Evolutionary conservation across 2,797 vertebrate species (phyloP), one percentile per base, ranked within the genome.

Genomic region (Pseudopleuronectes americanus): DNA sequence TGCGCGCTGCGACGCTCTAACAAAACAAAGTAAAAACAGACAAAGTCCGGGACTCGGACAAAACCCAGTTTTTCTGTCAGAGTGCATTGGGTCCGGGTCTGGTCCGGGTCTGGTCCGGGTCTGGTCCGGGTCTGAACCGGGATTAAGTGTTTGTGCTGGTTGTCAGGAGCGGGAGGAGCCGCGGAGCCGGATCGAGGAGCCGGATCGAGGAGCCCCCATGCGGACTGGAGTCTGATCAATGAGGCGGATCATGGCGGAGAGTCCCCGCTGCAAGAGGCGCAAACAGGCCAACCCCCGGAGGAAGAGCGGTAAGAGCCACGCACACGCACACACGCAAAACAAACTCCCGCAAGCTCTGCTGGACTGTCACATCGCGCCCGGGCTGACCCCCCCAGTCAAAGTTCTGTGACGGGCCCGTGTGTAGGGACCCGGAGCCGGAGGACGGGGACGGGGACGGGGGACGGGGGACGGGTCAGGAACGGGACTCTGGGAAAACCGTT

Each of bases 201-300:
- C 26, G 26, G 26, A 63, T 21, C 62, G 47, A 23, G 93, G 94
- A 95, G 94, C 86, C 95, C 86, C 95, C 95, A 96, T 96, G 96
- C 93, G 93, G 95, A 92, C 94, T 90, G 94, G 95, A 96, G 93
- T 90, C 93, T 94, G 93, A 95, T 96, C 96, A 95, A 96, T 96
- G 96, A 97, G 96, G 95, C 95, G 95, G 95, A 96, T 95, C 94
- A 97, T 96, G 96, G 96, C 96, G 95, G 96, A 97, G 95, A 95
- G 95, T 93, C 96, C 96, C 93, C 96, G 96, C 92, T 96, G 95
- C 94, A 96, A 97, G 95, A 96, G 96, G 94, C 93, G 96, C 91
- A 98, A 98, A 93, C 97, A 98, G 96, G 96, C 96, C 94, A 97
- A 97, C 94, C 97, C 97, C 77, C 94, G 96, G 71, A 95, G 96